Evolutionary conservation across 2,888 invertebrate genomes (phyloP).

Genomic region (Stenchaetothrips biformis): DNA sequence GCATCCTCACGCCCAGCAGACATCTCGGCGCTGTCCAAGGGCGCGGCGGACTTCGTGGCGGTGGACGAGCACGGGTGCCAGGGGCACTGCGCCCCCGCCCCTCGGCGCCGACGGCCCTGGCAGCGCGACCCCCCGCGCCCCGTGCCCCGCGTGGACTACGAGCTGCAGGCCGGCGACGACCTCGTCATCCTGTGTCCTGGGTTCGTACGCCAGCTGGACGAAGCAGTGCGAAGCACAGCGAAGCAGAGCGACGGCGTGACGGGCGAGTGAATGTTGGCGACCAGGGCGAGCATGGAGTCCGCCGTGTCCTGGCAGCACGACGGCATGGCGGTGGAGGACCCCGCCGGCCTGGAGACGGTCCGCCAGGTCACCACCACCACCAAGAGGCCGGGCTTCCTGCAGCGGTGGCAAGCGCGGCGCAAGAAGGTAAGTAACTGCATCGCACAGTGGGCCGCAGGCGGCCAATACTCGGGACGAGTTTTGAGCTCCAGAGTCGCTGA

Average conservation of each 20-base stretch:
- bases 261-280: neutral
- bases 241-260: too few relatives aligned
- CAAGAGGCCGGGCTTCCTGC: conserved; percentile 4
- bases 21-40: neutral
- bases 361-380: neutral
- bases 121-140: neutral
- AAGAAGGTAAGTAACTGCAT: too few relatives aligned
- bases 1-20: neutral
- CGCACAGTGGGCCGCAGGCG: too few relatives aligned
- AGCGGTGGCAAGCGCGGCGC: neutral
- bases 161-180: neutral
- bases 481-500: too few relatives aligned
- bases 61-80: neutral
- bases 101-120: neutral
- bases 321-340: conserved; percentile 4
- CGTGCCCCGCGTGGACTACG: neutral
- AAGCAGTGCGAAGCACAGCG: too few relatives aligned
- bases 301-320: conserved; percentile 1
- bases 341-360: neutral
- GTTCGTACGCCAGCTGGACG: neutral
- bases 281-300: neutral
- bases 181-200: neutral
- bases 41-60: neutral
- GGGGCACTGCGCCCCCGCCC: neutral
- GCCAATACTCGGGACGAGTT: too few relatives aligned